Evolutionary conservation across 2,113 vertebrate genomes (phyloP), one percentile per base, ranked within the genome.

Genomic region (Corythoichthys intestinalis): DNA sequence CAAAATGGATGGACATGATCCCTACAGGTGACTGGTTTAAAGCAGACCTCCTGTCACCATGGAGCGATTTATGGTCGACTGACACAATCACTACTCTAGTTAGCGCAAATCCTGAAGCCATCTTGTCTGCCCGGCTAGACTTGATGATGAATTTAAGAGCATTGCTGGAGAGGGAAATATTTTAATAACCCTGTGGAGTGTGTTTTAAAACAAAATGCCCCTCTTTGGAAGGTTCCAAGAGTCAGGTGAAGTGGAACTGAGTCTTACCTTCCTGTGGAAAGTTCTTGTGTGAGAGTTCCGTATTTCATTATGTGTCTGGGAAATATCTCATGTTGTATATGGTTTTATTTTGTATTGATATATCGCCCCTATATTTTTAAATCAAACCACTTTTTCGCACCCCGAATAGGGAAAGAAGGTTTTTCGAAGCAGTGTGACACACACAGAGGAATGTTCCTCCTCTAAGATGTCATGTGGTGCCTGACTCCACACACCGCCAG

Each of bases 361-460:
- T 73, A 69, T 68, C 77, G 71, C 75, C 75, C 80, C 66, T 2
- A 64, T 78, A 72, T 73, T 81, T 85, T 69, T 71, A 75, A 10
- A 17, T 68, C 69, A 73, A 81, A 84, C 73, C 76, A 34, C 83
- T 81, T 76, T 79, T 3, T 20, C 77, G 77, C 77, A 73, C 82
- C 77, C 66, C 34, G 34, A 87, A 80, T 83, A 2, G 81, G 81
- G 78, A 86, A 85, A 69, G 76, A 80, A 81, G 80, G 79, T 46
- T 81, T 89, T 86, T 83, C 70, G 74, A 81, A 66, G 71, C 71
- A 79, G 70, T 44, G 66, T 67, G 82, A 83, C 75, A 75, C 79
- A 78, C 72, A 49, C 48, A 34, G 68, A 87, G 74, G 87, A 91
- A 91, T 90, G 85, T 90, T 90, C 82, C 82, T 84, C 85, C 78